Evolutionary conservation across 2,113 vertebrate species (phyloP), one percentile per base, ranked within the genome.

Genomic region (Tricholaema leucomelas): DNA sequence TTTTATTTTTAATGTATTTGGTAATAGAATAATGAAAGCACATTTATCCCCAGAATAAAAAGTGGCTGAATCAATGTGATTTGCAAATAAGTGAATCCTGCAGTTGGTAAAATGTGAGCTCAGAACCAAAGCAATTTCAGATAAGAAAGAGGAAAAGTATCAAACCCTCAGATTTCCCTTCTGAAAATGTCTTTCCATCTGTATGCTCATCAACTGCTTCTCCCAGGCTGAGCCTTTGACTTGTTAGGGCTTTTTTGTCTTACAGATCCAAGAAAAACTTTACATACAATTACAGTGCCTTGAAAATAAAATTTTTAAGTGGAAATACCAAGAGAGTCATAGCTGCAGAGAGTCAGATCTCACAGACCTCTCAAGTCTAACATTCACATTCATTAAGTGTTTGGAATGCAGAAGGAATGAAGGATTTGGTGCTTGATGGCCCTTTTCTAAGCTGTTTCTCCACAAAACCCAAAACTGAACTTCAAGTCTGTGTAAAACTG

Each of bases 261-360:
- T 66, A 90, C 74, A 76, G 80, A 87, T 84, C 74, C 88, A 90
- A 92, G 88, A 69, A 81, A 94, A 95, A 88, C 83, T 93, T 91
- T 94, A 64, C 72, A 78, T 72, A 72, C 61, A 92, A 87, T 95
- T 93, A 93, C 2, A 19, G 6, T 63, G 76, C 73, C 81, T 91
- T 81, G 93, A 91, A 94, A 96, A 94, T 72, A 90, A 88, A 72
- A 36, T 13, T 75, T 90, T 75, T 65, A 86, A 91, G 90, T 88
- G 50, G 70, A 91, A 95, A 73, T 60, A 59, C 72, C 85, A 56
- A 38, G 91, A 92, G 64, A 91, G 81, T 8, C 65, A 15, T 81
- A 3, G 3, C 46, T 90, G 80, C 60, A 71, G 85, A 84, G 54
- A 66, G 19, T 33, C 4, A 1, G 71, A 82, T 85, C 85, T 87